phyloP scores from a whole-genome alignment of 2,797 vertebrate species.

The Rhynchotus rufescens region DNA sequence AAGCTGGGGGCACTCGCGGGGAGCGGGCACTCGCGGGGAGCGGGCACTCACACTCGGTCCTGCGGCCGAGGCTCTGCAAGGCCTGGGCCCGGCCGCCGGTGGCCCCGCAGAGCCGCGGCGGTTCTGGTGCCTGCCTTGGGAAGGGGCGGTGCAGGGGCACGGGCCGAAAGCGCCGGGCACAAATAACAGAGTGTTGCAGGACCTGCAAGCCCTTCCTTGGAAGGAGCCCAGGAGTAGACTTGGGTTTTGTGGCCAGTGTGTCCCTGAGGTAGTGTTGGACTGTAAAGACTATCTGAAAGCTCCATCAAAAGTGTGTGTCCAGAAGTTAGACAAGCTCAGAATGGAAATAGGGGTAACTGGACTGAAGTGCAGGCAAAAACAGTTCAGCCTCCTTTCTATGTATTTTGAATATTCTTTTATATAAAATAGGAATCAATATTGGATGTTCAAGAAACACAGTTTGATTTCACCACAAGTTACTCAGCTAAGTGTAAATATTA shows the following conservation, averaged over 20 bases:
- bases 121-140: neutral
- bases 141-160: neutral
- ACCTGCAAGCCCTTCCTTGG: neutral
- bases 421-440: neutral
- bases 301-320: neutral
- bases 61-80: too few relatives aligned
- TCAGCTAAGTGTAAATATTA: neutral
- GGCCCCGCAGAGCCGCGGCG: neutral
- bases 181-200: neutral
- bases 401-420: neutral
- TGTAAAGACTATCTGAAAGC: neutral
- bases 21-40: too few relatives aligned
- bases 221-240: neutral
- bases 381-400: neutral
- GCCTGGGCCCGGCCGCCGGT: too few relatives aligned
- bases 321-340: neutral
- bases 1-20: neutral
- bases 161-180: neutral
- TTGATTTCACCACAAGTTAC: constrained; percentile 6
- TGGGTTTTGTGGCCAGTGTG: neutral
- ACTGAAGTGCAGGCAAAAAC: neutral
- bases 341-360: neutral
- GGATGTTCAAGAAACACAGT: neutral
- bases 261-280: neutral
- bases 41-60: too few relatives aligned